These are phyloP conservation scores for Agrochola lota DNA, from an alignment of 2,888 invertebrate genomes.

Conservation along the genomic window DNA sequence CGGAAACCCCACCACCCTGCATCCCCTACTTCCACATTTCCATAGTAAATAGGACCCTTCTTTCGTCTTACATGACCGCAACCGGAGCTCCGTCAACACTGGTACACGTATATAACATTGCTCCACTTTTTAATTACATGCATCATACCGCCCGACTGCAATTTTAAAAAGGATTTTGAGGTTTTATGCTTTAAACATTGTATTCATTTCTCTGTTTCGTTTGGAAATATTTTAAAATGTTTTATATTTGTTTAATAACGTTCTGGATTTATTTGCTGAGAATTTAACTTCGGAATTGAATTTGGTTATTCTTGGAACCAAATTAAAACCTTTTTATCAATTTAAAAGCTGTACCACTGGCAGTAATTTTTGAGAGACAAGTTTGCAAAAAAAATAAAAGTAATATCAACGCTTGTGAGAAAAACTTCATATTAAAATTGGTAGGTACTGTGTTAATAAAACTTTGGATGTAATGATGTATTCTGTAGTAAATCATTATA, in stretches of 20 bases:
- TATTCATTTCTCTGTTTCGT: conserved; percentile 51
- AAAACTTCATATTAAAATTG: not conserved
- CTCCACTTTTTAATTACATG: conserved; percentile 88
- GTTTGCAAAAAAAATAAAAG: not conserved
- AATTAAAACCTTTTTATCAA: too few relatives aligned
- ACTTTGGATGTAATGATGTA: not conserved
- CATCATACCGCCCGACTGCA: conserved; percentile 83
- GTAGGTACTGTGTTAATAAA: not conserved
- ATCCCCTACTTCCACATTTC: conserved; percentile 56
- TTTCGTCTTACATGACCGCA: conserved; percentile 3
- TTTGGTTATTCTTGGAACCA: not conserved
- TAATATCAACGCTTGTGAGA: not conserved
- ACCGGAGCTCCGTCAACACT: conserved; percentile 64
- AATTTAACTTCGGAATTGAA: not conserved
- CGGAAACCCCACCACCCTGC: conserved; percentile 64
- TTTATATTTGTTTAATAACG: not conserved
- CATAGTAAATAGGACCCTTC: conserved; percentile 50
- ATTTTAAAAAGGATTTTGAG: conserved; percentile 84
- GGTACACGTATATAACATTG: conserved; percentile 74
- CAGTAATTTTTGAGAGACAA: not conserved
- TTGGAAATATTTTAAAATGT: conserved; percentile 24
- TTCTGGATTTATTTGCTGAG: conserved; percentile 1
- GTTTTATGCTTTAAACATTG: conserved; percentile 72
- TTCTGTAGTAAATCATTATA: not conserved
- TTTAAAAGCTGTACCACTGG: not conserved